Evolutionary conservation across 2,113 vertebrate species (phyloP).

Genomic region (Trichechus manatus): DNA sequence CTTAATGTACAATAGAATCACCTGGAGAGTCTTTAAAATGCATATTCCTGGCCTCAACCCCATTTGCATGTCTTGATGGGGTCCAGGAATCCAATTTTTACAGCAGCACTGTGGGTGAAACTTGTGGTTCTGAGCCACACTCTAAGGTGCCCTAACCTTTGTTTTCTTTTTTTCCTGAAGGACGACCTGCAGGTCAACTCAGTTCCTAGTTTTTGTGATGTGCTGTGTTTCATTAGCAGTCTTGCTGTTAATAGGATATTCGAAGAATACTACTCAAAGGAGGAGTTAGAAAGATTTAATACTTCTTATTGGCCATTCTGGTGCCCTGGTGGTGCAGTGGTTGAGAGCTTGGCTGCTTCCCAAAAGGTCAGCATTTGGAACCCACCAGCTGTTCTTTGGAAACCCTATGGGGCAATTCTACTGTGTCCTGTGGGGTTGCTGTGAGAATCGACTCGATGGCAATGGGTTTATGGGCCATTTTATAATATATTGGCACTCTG

Average conservation of each 20-base stretch:
- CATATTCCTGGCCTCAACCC: neutral
- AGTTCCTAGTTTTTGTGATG: neutral
- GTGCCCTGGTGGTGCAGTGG: no score
- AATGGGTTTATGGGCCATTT: neutral
- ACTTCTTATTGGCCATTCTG: neutral
- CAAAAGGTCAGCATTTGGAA: neutral
- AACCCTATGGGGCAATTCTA: neutral
- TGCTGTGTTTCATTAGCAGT: neutral
- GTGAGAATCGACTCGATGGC: no score
- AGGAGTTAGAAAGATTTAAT: neutral
- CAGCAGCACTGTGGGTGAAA: neutral
- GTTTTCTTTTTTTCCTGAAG: neutral
- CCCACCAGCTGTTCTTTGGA: neutral
- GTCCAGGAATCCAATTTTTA: neutral
- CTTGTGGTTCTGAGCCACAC: neutral
- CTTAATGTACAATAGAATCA: neutral
- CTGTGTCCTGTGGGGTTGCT: no score
- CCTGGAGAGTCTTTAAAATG: constrained; percentile 42
- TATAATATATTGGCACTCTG: constrained; percentile 19
- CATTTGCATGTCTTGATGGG: neutral
- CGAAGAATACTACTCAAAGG: neutral
- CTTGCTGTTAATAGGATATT: neutral
- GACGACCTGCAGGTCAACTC: neutral
- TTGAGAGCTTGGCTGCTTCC: no score
- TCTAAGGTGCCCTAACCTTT: neutral